Base-by-base conservation (phyloP, 2,888 invertebrate genomes). In the Ophioninae sp. region DNA sequence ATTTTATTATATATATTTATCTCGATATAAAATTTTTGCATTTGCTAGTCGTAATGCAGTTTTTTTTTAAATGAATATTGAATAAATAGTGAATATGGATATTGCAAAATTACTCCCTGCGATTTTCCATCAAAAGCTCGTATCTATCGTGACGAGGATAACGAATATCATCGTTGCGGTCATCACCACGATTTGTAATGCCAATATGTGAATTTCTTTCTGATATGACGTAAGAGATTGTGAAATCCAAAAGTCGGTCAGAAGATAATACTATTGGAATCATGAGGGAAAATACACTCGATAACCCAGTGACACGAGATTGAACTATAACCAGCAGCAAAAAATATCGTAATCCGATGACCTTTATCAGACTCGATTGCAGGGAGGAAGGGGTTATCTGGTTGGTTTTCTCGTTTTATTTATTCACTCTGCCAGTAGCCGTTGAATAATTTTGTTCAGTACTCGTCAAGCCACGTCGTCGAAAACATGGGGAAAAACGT, bases 241-340 rank as follows among this genome's bases (percentile, higher is more conserved):
- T n/a, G n/a, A n/a, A n/a, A n/a, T n/a, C n/a, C 23, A 41, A 72
- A 82, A 82, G 75, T 81, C 77, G 78, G 81, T 76, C 78, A 75
- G 59, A 1, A 69, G 59, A 79, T 67, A 93, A 93, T 85, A 94
- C n/a, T 93, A 94, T 90, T 93, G 64, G 0, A 79, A 64, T 63
- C 75, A 78, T 41, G 64, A 56, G 72, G 72, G 71, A 37, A 71
- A 51, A 59, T 23, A 20, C 51, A 20, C 22, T 64, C 37, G 13
- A 75, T 30, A 71, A 37, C n/a, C 51, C 44, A 37, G 30, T 44
- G 59, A 71, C 64, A 22, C 78, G 64, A 68, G 56, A 84, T 68
- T 79, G 73, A 44, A 73, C 61, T 51, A 67, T 59, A 65, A 73
- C 72, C 58, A 65, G 22, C 56, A 56, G 65, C 72, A 76, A 79